Base-by-base conservation (phyloP, 2,888 invertebrate species). In the Tetragonisca angustula region DNA sequence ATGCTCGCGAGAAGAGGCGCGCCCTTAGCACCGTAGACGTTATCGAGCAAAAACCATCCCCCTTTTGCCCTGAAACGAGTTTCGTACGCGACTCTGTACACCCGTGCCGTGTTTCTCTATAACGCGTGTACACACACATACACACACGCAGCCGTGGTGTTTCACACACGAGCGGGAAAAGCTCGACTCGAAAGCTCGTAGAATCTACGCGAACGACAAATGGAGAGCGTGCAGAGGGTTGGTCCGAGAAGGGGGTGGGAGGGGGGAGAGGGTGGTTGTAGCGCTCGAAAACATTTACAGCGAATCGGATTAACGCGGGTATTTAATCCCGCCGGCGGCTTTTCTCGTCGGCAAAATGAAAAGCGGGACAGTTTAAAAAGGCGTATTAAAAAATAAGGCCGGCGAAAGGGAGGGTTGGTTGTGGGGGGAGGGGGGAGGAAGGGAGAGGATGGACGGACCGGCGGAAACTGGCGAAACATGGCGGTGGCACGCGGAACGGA, bases 241-340 rank as follows among this genome's bases (percentile, higher is more conserved):
- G 43, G 43, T 43, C 43, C 43, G 2, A 15, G 15, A 2, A n/a
- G 15, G 5, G n/a, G 3, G 21, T 13, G n/a, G 3, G 71, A 24
- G 13, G n/a, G 4, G 17, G 36, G 43, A 11, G 50, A 13, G 24
- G 61, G 32, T 2, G 24, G 24, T n/a, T 62, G 87, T 79, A 36
- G 62, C 75, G 79, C 79, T 86, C 81, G 82, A 87, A 88, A 90
- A 90, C 88, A 88, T 90, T 90, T 88, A 83, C 90, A 79, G 80
- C 79, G 87, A 90, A 90, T 91, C 90, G 84, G 88, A 87, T 90
- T 90, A 87, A 90, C 86, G 90, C 83, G 81, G 84, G 89, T 82
- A 91, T 90, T 88, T 88, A 88, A 91, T 91, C 86, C 85, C 76
- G 88, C 74, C 84, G 88, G 88, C 84, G 88, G 88, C 81, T 89